These are phyloP conservation scores for Achroia grisella DNA, from an alignment of 1,140 invertebrate species.

Conservation along the genomic window DNA sequence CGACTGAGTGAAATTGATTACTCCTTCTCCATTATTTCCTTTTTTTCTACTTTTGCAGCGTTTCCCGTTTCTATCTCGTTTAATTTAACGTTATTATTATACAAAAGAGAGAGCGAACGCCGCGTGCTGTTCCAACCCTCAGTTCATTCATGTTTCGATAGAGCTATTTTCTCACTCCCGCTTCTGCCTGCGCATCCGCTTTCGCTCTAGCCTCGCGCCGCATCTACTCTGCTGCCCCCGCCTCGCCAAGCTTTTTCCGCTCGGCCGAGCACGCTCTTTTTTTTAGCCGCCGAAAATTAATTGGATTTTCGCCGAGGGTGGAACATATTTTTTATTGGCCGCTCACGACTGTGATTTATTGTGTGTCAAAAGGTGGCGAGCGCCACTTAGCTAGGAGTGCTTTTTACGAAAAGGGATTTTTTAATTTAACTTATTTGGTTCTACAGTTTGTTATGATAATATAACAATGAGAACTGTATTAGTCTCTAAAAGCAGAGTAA, in stretches of 20 bases:
- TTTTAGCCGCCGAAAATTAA: slow-evolving; percentile 70
- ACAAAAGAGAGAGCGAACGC: slow-evolving; percentile 19
- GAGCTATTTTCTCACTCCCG: slow-evolving; percentile 6
- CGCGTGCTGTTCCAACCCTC: slow-evolving; percentile 13
- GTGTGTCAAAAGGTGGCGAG: slow-evolving; percentile 69
- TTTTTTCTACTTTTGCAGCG: slow-evolving; percentile 65
- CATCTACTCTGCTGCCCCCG: slow-evolving; percentile 6
- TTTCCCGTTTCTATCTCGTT: slow-evolving; percentile 59
- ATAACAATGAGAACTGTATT: too few relatives aligned
- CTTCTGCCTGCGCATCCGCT: slow-evolving; percentile 20
- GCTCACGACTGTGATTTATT: slow-evolving; percentile 67
- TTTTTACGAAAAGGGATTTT: slow-evolving; percentile 43
- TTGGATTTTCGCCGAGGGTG: slow-evolving; percentile 70
- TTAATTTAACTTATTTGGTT: slow-evolving; percentile 15
- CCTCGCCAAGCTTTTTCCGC: slow-evolving; percentile 41
- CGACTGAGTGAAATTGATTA: slow-evolving; percentile 72
- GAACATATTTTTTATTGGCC: slow-evolving; percentile 72
- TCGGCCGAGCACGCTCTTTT: slow-evolving; percentile 55
- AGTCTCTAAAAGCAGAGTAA: too few relatives aligned
- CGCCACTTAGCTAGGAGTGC: slow-evolving; percentile 60
- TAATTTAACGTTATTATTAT: slow-evolving; percentile 66
- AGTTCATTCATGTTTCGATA: neutral
- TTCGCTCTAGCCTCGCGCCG: slow-evolving; percentile 4
- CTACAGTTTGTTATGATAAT: too few relatives aligned
- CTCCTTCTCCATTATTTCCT: slow-evolving; percentile 70